These are phyloP conservation scores for Phortica magna DNA, from an alignment of 2,888 invertebrate species.

Conservation along the genomic window DNA sequence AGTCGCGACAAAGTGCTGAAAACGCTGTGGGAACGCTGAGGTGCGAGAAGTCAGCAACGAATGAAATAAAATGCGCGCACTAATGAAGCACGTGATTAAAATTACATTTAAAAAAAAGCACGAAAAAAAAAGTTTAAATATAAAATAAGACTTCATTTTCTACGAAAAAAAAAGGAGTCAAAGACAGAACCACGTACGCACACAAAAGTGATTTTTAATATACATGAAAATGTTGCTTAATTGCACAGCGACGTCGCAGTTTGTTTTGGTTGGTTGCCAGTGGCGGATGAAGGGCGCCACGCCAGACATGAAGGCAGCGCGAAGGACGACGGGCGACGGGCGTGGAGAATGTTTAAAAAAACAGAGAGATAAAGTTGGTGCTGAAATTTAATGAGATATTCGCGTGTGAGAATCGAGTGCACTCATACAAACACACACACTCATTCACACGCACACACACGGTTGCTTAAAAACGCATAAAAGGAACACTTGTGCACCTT, in stretches of 20 bases:
- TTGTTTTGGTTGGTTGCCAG: background rate
- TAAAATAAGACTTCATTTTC: background rate
- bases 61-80: constrained; percentile 35
- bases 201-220: constrained; percentile 51
- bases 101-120: constrained; percentile 50
- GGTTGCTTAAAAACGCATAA: constrained; percentile 25
- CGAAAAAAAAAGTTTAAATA: constrained; percentile 20
- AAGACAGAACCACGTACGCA: constrained; percentile 3
- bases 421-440: background rate
- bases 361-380: background rate
- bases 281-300: background rate
- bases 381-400: constrained; percentile 51
- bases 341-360: background rate
- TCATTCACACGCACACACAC: background rate
- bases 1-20: background rate
- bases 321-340: background rate
- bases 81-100: constrained; percentile 67
- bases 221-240: constrained; percentile 50
- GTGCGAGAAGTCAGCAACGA: background rate
- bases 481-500: background rate
- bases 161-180: background rate
- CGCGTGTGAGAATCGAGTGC: constrained; percentile 14
- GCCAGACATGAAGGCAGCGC: background rate
- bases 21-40: background rate
- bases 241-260: constrained; percentile 40